Conservation (phyloP, 2,797 vertebrate genomes). For the Anniella stebbinsi region DNA sequence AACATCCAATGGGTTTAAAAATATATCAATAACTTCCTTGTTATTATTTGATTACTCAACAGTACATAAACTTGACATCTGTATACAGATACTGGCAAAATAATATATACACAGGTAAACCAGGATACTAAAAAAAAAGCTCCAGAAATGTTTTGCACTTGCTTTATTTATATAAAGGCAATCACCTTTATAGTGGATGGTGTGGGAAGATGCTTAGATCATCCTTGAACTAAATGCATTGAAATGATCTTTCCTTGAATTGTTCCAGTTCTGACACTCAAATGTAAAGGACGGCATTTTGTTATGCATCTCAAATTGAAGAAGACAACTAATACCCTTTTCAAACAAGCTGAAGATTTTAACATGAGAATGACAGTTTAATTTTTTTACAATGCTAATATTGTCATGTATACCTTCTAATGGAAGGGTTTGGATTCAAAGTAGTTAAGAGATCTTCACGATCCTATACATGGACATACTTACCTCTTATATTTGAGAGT, state of each 20-base stretch:
- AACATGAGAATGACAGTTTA: slow-evolving; percentile 25
- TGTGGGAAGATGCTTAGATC: slow-evolving; percentile 24
- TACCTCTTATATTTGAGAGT: not conserved
- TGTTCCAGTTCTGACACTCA: slow-evolving; percentile 41
- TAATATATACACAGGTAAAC: slow-evolving; percentile 14
- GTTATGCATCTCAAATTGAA: slow-evolving; percentile 45
- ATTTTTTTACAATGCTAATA: slow-evolving; percentile 16
- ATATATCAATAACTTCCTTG: slow-evolving; percentile 35
- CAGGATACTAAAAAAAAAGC: slow-evolving; percentile 5
- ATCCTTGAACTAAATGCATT: not conserved
- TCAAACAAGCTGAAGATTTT: slow-evolving; percentile 22
- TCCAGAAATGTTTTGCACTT: slow-evolving; percentile 27
- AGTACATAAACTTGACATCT: slow-evolving; percentile 39
- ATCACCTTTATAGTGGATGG: slow-evolving; percentile 38
- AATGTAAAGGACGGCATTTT: slow-evolving; percentile 38
- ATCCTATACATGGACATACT: no score
- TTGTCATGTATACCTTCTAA: not conserved
- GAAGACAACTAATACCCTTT: slow-evolving; percentile 39
- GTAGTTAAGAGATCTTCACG: not conserved
- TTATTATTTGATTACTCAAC: slow-evolving; percentile 46
- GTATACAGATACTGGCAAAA: slow-evolving; percentile 31
- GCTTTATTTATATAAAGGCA: not conserved
- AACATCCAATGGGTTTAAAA: slow-evolving; percentile 42
- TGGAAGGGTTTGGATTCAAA: not conserved
- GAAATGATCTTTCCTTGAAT: slow-evolving; percentile 45